A percentile compares a stretch with the other conserved stretches of the same genome.
Evolutionary conservation across 2,888 invertebrate genomes (phyloP).

Genomic region (Agonopterix alstromeriana): DNA sequence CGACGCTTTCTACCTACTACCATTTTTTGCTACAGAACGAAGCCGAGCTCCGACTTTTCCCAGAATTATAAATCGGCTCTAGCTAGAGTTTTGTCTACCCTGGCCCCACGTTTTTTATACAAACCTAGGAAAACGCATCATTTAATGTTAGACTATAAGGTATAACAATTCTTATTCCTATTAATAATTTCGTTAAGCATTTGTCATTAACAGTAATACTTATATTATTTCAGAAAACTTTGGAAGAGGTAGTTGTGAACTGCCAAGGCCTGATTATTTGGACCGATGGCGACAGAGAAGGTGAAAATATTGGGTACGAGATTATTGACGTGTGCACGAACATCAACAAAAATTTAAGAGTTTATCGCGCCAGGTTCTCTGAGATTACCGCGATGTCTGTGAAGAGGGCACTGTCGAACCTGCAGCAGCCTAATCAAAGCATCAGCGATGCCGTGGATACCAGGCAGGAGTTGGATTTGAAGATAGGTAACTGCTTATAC

Average conservation of each 20-base stretch:
- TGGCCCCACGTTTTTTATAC: too few species aligned
- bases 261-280: slow-evolving; percentile 93
- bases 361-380: slow-evolving; percentile 95
- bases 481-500: slow-evolving; percentile 84
- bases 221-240: slow-evolving; percentile 73
- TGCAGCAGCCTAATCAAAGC: slow-evolving; percentile 87
- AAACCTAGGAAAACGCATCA: too few species aligned
- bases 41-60: too few species aligned
- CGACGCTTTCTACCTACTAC: too few species aligned
- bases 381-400: slow-evolving; percentile 95
- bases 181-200: too few species aligned
- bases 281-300: slow-evolving; percentile 99
- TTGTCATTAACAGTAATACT: neutral
- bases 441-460: slow-evolving; percentile 96
- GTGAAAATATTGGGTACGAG: slow-evolving; percentile 99
- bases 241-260: slow-evolving; percentile 80
- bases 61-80: too few species aligned
- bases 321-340: slow-evolving; percentile 92
- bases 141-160: too few species aligned
- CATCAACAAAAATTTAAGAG: slow-evolving; percentile 82
- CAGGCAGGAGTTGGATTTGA: slow-evolving; percentile 91
- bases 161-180: too few species aligned
- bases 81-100: too few species aligned
- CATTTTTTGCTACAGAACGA: too few species aligned
- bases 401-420: slow-evolving; percentile 84